Conservation (phyloP, 1,140 invertebrate species). For the Sycophila sp. region DNA sequence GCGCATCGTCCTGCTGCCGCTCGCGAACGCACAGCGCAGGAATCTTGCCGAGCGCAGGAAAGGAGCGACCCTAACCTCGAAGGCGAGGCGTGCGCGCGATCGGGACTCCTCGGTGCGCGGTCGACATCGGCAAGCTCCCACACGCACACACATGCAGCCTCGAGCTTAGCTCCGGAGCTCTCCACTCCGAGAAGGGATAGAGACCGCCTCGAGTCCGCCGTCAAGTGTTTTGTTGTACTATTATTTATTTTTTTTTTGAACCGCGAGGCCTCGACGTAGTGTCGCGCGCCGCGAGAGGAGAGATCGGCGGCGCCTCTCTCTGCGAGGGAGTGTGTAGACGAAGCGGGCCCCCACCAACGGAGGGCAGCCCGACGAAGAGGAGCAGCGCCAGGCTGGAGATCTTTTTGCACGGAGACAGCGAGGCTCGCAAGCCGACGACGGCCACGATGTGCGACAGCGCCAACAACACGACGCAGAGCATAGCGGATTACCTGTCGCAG, state of each 20-base stretch:
- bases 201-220: too few relatives aligned
- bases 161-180: too few relatives aligned
- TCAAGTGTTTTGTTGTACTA: too few relatives aligned
- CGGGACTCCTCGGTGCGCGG: neutral
- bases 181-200: too few relatives aligned
- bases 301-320: conserved; percentile 26
- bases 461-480: conserved; percentile 89
- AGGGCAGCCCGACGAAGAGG: conserved; percentile 57
- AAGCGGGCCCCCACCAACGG: too few relatives aligned
- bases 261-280: too few relatives aligned
- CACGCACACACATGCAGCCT: neutral
- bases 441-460: conserved; percentile 80
- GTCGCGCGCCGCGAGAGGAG: conserved; percentile 12
- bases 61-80: too few relatives aligned
- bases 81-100: neutral
- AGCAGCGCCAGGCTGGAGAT: conserved; percentile 45
- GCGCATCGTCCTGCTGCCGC: neutral
- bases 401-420: neutral
- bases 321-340: conserved; percentile 40
- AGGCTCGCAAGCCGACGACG: conserved; percentile 63
- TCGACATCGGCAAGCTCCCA: too few relatives aligned
- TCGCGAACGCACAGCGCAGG: neutral
- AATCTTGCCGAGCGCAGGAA: too few relatives aligned
- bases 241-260: too few relatives aligned
- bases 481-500: conserved; percentile 99